These are phyloP conservation scores for Mellivora capensis DNA, from an alignment of 2,113 vertebrate genomes.

Conservation along the genomic window DNA sequence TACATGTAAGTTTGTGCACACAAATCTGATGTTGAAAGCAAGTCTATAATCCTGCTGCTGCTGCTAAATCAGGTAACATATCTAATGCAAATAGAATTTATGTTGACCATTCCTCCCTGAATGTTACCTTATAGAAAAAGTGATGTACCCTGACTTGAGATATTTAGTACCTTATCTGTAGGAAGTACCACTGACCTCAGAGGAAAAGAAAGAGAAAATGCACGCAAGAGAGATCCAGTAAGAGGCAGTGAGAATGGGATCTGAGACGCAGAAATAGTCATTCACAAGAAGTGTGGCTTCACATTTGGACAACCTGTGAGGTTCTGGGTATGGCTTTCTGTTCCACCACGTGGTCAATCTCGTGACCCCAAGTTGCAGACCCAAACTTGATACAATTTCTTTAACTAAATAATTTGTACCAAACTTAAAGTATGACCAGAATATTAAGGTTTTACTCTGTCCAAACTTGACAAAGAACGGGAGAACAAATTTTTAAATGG, in stretches of 20 bases:
- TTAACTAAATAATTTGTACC: neutral
- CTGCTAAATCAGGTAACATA: neutral
- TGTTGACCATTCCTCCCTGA: neutral
- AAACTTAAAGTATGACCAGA: neutral
- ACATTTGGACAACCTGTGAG: neutral
- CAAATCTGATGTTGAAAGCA: neutral
- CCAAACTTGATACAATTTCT: neutral
- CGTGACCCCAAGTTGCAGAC: neutral
- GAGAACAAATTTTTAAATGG: neutral
- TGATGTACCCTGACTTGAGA: neutral
- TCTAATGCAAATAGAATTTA: neutral
- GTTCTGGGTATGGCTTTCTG: neutral
- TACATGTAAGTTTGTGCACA: neutral
- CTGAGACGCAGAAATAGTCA: neutral
- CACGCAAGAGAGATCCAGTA: neutral
- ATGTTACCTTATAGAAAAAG: neutral
- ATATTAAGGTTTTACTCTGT: neutral
- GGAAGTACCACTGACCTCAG: neutral
- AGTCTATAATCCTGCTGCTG: neutral
- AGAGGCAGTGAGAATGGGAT: neutral
- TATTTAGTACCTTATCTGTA: slow-evolving; percentile 10
- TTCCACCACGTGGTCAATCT: neutral
- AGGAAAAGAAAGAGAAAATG: neutral
- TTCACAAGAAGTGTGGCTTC: neutral
- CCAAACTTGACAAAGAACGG: neutral